A percentile compares a stretch with the other conserved stretches of the same genome.
Conservation (phyloP, 92 coral and sea anemone genomes). For the Palythoa grandiflora region DNA sequence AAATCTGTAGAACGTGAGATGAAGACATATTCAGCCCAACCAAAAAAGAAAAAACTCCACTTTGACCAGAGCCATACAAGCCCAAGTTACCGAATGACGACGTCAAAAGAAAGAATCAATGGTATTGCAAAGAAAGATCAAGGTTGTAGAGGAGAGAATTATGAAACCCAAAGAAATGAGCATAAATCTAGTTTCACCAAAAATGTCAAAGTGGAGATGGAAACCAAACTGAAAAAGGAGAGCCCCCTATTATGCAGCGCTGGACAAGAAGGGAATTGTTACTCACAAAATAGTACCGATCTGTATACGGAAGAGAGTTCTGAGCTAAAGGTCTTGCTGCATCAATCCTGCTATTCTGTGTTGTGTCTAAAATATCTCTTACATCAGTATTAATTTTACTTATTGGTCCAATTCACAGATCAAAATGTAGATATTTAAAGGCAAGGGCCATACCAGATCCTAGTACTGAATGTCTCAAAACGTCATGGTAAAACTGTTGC, state of each 20-base stretch:
- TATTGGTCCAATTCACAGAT: neutral
- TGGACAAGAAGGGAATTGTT: neutral
- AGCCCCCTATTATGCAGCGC: no score
- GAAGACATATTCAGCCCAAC: neutral
- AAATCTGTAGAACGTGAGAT: neutral
- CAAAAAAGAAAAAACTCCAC: neutral
- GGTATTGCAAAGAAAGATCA: neutral
- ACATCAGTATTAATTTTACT: no score
- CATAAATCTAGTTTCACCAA: neutral
- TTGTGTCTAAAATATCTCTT: neutral
- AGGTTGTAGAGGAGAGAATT: neutral
- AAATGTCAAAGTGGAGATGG: neutral
- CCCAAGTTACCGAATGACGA: neutral
- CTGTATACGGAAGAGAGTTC: neutral
- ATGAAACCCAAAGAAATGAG: neutral
- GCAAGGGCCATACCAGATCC: no score
- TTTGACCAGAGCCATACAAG: neutral
- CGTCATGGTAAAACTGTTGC: no score
- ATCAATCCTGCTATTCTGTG: neutral
- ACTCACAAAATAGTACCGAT: neutral
- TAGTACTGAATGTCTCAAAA: no score
- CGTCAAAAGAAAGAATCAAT: neutral
- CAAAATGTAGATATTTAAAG: no score
- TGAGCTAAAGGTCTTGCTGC: neutral
- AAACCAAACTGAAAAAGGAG: neutral